These are phyloP conservation scores for Cossypha caffra DNA, from an alignment of 2,797 vertebrate genomes.

Conservation along the genomic window DNA sequence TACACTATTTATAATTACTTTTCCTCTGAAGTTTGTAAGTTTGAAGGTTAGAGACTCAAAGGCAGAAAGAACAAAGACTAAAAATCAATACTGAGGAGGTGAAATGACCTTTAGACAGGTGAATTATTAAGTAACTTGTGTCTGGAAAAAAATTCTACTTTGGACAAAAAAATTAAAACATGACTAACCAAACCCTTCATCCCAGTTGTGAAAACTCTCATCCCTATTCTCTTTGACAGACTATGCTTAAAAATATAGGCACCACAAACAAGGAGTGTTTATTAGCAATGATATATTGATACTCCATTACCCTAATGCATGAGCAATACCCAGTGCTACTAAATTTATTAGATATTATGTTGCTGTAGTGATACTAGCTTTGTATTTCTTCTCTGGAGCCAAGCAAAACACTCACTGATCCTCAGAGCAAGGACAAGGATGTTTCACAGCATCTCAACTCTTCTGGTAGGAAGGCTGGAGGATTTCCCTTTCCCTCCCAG, in stretches of 20 bases:
- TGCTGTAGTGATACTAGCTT: neutral
- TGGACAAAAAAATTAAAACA: neutral
- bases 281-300: neutral
- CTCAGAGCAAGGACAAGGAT: neutral
- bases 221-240: neutral
- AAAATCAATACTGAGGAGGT: neutral
- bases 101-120: neutral
- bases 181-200: neutral
- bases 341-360: neutral
- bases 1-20: neutral
- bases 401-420: neutral
- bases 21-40: neutral
- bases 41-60: neutral
- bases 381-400: neutral
- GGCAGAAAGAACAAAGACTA: neutral
- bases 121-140: neutral
- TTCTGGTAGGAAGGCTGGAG: neutral
- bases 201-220: neutral
- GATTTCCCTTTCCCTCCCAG: neutral
- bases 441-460: accelerated
- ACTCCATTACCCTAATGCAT: neutral
- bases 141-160: neutral
- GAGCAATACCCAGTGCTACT: neutral
- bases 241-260: neutral
- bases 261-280: neutral